Evolutionary conservation across 2,888 invertebrate species (phyloP), one percentile per base, ranked within the genome.

Genomic region (Noctuana brunneofusca): DNA sequence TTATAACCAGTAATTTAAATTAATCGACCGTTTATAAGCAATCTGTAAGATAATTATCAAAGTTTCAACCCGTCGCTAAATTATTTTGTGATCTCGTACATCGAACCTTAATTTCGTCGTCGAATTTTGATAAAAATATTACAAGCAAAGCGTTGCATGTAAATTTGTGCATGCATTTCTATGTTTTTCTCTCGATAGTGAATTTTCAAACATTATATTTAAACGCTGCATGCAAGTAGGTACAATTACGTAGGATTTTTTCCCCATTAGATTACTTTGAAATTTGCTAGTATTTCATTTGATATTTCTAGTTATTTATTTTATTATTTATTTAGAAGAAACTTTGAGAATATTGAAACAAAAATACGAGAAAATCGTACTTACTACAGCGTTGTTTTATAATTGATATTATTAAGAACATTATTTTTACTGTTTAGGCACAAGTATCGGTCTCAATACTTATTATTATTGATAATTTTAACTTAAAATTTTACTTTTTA

Each of bases 21-120:
- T 55, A 62, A 62, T 62, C 62, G 55, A 3, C 54, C 5, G 35
- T 55, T 62, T 55, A 49, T 62, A 55, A 62, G 62, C 62, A 62
- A 55, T 55, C 24, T 55, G 32, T 38, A 22, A 27, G 62, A 62
- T 62, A 62, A 62, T 62, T 55, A 62, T 62, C 55, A 55, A 35
- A 54, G 27, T 30, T 60, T 60, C 6, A 4, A 9, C 43, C 35
- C 48, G 55, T 30, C 11, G 52, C 41, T 11, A 41, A 38, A 54
- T 62, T 49, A 55, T 62, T 48, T 38, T 9, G 11, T 16, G 46
- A 20, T 54, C 24, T 43, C 30, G 30, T 16, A 27, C n/a, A 22
- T 32, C 11, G 9, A 27, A 50, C 27, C 8, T 30, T 38, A 48
- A 55, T 38, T 55, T 55, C 18, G 50, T 41, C 50, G 30, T 20